phyloP scores from a whole-genome alignment of 2,113 vertebrate genomes.

The Tachycineta bicolor region DNA sequence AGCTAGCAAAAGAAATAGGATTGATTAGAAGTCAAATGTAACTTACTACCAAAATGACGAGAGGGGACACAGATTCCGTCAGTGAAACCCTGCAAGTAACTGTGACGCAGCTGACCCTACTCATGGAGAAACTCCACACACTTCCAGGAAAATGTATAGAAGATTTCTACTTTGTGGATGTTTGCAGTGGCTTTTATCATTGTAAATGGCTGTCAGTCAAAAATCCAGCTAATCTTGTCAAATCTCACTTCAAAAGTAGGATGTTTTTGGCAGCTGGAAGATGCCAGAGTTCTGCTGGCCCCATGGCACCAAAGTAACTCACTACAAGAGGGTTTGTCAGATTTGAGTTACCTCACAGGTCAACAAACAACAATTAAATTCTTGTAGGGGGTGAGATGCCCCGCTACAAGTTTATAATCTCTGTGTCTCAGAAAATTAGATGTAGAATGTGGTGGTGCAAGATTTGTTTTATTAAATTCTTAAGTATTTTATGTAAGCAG shows the following conservation, averaged over 20 bases:
- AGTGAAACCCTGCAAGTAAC: not conserved
- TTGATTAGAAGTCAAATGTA: not conserved
- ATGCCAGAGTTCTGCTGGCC: not conserved
- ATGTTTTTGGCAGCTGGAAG: not conserved
- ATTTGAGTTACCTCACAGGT: not conserved
- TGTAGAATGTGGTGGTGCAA: not conserved
- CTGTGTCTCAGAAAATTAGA: not conserved
- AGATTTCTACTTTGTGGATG: not conserved
- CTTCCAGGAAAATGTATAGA: not conserved
- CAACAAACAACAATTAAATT: not conserved
- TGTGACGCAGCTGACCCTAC: not conserved
- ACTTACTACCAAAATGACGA: accelerated
- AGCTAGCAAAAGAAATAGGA: not conserved
- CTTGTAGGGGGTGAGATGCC: not conserved
- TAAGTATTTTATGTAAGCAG: no score
- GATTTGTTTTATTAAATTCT: no score
- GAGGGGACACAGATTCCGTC: not conserved
- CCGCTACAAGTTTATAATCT: not conserved
- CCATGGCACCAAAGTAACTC: not conserved
- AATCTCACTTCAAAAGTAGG: not conserved
- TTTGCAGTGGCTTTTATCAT: not conserved
- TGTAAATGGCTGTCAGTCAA: not conserved
- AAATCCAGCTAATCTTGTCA: not conserved
- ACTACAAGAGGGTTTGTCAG: not conserved
- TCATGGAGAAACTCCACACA: not conserved